Evolutionary conservation across 2,113 vertebrate genomes (phyloP), one percentile per base, ranked within the genome.

Genomic region (Stomatorhinus ivindoensis): DNA sequence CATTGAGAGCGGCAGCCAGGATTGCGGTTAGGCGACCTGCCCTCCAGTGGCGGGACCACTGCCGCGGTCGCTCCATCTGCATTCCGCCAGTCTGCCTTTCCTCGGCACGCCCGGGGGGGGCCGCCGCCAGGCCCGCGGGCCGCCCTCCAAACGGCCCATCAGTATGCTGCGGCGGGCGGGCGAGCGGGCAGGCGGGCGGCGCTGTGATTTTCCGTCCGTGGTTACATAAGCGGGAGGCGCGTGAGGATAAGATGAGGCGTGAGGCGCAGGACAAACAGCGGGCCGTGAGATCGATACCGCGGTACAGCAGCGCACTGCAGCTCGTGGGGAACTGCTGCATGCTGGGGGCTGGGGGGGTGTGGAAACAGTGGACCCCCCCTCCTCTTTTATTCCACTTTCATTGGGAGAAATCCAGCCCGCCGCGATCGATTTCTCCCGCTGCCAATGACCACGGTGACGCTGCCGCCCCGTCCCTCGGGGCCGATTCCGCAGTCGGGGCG

Each of bases 191-290:
- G 15, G 42, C 31, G 21, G 42, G 50, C 51, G 39, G 88, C 39
- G 19, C 76, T 61, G 69, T 82, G 88, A 55, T 89, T 86, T 86
- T 47, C 55, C 55, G 48, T 89, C 85, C 51, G 85, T 65, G 92
- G 93, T 96, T 96, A 95, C 94, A 94, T 96, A 96, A 96, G 93
- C 93, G 91, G 93, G 89, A 95, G 95, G 94, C 95, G 95, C 93
- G 94, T 93, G 95, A 96, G 95, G 95, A 96, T 94, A 95, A 84
- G 91, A 65, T 91, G 94, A 86, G 42, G 85, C 44, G 51, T 17
- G 69, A 46, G 27, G 90, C 84, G 91, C 91, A 89, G 90, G 90
- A 92, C 91, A 87, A 87, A 87, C 85, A 87, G 44, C 21, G 88
- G 88, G 91, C 73, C 42, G 76, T 31, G 51, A 53, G 44, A 90